phyloP scores from a whole-genome alignment of 2,113 vertebrate genomes.

The Tetraodon nigroviridis region DNA sequence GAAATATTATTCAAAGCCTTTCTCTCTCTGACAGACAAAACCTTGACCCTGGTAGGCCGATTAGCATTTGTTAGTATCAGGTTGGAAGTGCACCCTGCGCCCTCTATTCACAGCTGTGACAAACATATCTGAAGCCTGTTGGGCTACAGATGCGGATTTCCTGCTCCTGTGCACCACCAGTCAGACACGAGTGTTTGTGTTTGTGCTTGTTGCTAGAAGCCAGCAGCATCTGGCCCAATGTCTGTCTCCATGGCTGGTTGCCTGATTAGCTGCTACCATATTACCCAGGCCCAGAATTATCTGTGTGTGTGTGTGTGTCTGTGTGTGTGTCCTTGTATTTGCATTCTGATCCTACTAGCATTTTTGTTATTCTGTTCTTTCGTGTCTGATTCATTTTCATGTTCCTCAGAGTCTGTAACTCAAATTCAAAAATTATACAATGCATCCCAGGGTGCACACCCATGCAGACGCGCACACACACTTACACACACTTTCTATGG shows the following conservation, averaged over 20 bases:
- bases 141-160: constrained; percentile 39
- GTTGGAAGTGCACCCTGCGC: not conserved
- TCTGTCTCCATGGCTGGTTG: constrained; percentile 59
- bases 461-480: not conserved
- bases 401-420: constrained; percentile 51
- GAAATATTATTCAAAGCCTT: too few species aligned
- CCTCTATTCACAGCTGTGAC: constrained; percentile 22
- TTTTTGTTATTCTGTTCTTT: not conserved
- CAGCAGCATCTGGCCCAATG: constrained; percentile 66
- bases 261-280: constrained; percentile 59
- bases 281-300: constrained; percentile 16
- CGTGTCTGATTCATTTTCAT: constrained; percentile 15
- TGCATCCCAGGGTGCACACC: constrained; percentile 18
- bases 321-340: constrained; percentile 40
- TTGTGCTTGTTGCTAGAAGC: constrained; percentile 55
- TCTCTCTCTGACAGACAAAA: not conserved
- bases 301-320: constrained; percentile 6
- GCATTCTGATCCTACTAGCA: not conserved
- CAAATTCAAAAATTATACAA: constrained; percentile 52
- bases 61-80: not conserved
- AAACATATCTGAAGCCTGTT: constrained; percentile 35
- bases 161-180: constrained; percentile 18
- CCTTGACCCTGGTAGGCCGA: not conserved
- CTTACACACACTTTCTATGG: not conserved
- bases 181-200: constrained; percentile 42